These are phyloP conservation scores for Natator depressus DNA, from an alignment of 2,113 vertebrate genomes.

Conservation along the genomic window DNA sequence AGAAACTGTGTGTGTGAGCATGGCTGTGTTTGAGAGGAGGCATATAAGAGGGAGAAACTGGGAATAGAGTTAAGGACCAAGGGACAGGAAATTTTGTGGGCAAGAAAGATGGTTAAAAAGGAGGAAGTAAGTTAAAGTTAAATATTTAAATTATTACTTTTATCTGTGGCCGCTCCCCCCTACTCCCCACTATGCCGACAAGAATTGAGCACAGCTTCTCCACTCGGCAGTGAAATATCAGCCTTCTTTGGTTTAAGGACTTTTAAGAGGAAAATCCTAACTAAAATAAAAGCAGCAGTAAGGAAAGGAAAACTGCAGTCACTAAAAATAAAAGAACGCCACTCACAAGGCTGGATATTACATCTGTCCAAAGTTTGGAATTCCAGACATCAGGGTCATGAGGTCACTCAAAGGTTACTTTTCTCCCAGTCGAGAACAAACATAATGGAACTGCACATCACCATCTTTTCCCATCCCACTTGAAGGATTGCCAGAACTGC, in stretches of 20 bases:
- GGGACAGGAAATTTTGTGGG: neutral
- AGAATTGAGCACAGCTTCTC: slow-evolving; percentile 22
- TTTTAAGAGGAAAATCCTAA: slow-evolving; percentile 65
- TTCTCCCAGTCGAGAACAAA: slow-evolving; percentile 84
- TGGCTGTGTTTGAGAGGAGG: neutral
- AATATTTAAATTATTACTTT: neutral
- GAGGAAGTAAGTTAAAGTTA: neutral
- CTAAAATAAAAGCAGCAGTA: slow-evolving; percentile 73
- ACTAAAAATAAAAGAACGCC: slow-evolving; percentile 85
- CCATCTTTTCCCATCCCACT: slow-evolving; percentile 64
- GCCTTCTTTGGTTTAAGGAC: slow-evolving; percentile 46
- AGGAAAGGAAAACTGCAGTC: slow-evolving; percentile 78
- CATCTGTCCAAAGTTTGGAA: slow-evolving; percentile 83
- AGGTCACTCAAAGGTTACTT: slow-evolving; percentile 84
- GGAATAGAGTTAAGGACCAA: neutral
- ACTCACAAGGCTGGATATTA: slow-evolving; percentile 76
- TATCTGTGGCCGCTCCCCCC: neutral
- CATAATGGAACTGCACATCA: slow-evolving; percentile 73
- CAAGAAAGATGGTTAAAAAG: neutral
- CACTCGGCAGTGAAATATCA: slow-evolving; percentile 29
- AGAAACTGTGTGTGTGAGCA: neutral
- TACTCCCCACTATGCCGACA: neutral
- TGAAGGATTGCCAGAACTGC: slow-evolving; percentile 72
- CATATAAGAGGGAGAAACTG: neutral
- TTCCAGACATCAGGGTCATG: slow-evolving; percentile 79